Evolutionary conservation across 2,113 vertebrate species (phyloP), one percentile per base, ranked within the genome.

Genomic region (Mystacornis crossleyi): DNA sequence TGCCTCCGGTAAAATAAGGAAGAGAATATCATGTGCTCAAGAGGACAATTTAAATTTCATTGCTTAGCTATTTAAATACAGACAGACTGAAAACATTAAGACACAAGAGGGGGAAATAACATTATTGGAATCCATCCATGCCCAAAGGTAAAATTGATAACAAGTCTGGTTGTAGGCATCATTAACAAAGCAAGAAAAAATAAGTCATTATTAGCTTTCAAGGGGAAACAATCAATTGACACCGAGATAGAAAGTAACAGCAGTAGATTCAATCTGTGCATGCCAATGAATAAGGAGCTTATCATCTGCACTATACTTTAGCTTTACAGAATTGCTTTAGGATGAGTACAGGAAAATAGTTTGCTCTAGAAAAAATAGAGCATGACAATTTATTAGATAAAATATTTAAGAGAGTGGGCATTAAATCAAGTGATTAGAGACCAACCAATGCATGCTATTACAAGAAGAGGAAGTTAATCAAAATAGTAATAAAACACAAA

Each of bases 31-130:
- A 65, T 0, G 0, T 78, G 38, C 67, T 80, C 77, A 34, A 77
- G n/a, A 86, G 38, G 24, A 93, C 72, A 90, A 78, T 51, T 74
- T 62, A 26, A 29, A 43, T 55, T 54, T 66, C 24, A 67, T 91
- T 95, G 71, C 62, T 89, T 58, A 90, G 64, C 38, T 92, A 55
- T 77, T 86, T 86, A 81, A 89, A 89, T 78, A 31, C 31, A 81
- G 54, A 45, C 54, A 77, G 51, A 40, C 47, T 89, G 80, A 74
- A 95, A 95, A 81, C n/a, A 79, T 51, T 43, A 65, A n/a, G 19
- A 67, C 25, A 89, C 21, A 78, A 84, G 45, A 64, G 54, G 7
- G 15, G 19, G 21, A 86, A 93, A 81, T 71, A 69, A 51, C 77
- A 70, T 51, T 85, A 60, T 13, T 89, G 12, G 53, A 83, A 83